These are phyloP conservation scores for Operophtera brumata DNA, from an alignment of 2,888 invertebrate genomes.

Conservation along the genomic window DNA sequence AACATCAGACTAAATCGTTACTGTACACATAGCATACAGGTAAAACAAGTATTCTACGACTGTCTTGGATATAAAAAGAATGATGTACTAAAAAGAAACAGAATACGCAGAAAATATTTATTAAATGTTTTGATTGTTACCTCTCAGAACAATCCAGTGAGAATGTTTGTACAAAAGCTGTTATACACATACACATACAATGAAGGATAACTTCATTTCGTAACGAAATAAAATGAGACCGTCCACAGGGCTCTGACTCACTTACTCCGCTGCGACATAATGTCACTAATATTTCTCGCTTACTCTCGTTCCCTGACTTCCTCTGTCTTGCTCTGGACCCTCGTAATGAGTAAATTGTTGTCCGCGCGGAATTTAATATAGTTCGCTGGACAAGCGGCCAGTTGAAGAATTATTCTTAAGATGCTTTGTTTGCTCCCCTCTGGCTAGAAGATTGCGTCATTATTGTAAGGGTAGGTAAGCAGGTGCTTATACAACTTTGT, in stretches of 20 bases:
- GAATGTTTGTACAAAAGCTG: too few relatives aligned
- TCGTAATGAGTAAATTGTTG: constrained; percentile 43
- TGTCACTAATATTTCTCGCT: constrained; percentile 26
- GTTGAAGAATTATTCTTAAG: constrained; percentile 20
- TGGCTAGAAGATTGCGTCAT: constrained; percentile 3
- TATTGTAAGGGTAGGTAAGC: background rate
- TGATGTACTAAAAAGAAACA: too few relatives aligned
- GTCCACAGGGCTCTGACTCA: background rate
- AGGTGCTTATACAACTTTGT: background rate
- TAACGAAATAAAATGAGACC: constrained; percentile 5
- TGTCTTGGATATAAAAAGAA: too few relatives aligned
- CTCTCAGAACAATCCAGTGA: too few relatives aligned
- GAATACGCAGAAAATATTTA: too few relatives aligned
- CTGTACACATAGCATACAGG: too few relatives aligned
- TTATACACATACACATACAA: background rate
- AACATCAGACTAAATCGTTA: too few relatives aligned
- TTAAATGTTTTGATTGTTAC: too few relatives aligned
- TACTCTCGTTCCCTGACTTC: constrained; percentile 2
- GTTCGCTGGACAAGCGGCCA: constrained; percentile 21
- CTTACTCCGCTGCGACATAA: constrained; percentile 19
- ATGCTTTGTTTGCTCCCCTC: constrained; percentile 20
- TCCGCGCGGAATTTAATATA: constrained; percentile 48
- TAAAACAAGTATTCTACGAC: too few relatives aligned
- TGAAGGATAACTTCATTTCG: background rate
- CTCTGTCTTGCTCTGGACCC: constrained; percentile 6